Percentiles rank a stretch among this genome's conserved stretches.
phyloP scores from a whole-genome alignment of 2,797 vertebrate genomes.

The Siniperca undulata region DNA sequence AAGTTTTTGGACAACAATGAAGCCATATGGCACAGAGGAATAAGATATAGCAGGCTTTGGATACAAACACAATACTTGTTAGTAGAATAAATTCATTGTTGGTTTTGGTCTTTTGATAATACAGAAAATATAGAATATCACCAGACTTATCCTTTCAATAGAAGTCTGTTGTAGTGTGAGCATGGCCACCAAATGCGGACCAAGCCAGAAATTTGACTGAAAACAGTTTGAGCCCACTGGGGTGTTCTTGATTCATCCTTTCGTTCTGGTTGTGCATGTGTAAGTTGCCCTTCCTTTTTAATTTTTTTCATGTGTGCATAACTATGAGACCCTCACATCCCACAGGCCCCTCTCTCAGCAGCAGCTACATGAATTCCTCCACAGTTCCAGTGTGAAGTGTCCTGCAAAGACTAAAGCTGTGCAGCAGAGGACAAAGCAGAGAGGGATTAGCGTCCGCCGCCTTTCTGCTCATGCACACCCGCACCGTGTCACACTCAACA shows the following conservation, averaged over 20 bases:
- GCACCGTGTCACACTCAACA: slow-evolving; percentile 69
- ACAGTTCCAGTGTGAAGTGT: slow-evolving; percentile 68
- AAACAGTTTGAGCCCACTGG: slow-evolving; percentile 6
- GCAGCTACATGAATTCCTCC: slow-evolving; percentile 56
- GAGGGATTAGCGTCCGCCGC: slow-evolving; percentile 71
- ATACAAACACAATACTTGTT: not conserved
- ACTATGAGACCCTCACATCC: slow-evolving; percentile 41
- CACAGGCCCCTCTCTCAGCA: slow-evolving; percentile 31
- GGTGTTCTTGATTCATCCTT: slow-evolving; percentile 31
- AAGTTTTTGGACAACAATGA: not conserved
- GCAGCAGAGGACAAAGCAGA: slow-evolving; percentile 77
- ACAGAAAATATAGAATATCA: not conserved
- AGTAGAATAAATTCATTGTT: not conserved
- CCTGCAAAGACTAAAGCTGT: slow-evolving; percentile 64
- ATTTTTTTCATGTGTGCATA: slow-evolving; percentile 32
- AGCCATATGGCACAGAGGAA: not conserved
- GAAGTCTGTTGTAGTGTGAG: not conserved
- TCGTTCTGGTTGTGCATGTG: slow-evolving; percentile 30
- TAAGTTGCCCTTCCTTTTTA: slow-evolving; percentile 29
- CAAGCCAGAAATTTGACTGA: slow-evolving; percentile 1
- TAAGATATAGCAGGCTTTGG: not conserved
- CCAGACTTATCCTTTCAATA: not conserved
- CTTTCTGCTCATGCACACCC: slow-evolving; percentile 69
- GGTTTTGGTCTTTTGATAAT: not conserved
- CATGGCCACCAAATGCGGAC: slow-evolving; percentile 5